A percentile compares a stretch with the other conserved stretches of the same genome.
phyloP scores from a whole-genome alignment of 2,888 invertebrate genomes.

The Parapristionchus giblindavisi region DNA sequence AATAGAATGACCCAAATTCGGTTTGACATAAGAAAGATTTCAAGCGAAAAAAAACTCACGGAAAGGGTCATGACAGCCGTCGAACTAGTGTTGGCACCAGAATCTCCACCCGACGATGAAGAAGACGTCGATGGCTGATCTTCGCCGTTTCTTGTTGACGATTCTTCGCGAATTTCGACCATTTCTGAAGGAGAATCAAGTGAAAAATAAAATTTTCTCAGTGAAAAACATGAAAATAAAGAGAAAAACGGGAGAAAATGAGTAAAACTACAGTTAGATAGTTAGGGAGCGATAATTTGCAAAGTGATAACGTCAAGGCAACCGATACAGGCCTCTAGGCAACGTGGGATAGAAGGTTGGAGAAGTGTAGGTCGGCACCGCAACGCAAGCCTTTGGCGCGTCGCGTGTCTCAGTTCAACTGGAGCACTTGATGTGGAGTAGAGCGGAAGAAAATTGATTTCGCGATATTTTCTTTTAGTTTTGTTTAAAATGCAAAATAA shows the following conservation, averaged over 20 bases:
- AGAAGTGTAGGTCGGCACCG: no score
- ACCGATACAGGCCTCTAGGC: slow-evolving; percentile 12
- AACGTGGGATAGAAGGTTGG: slow-evolving; percentile 25
- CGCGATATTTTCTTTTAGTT: no score
- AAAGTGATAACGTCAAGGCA: slow-evolving; percentile 1
- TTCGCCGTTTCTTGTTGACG: slow-evolving; percentile 41
- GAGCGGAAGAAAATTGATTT: no score
- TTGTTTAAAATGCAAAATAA: no score
- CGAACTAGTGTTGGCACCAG: neutral
- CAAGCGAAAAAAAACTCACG: neutral
- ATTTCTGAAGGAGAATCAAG: slow-evolving; percentile 44
- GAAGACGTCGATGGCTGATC: slow-evolving; percentile 28
- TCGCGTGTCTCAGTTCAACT: no score
- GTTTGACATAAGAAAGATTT: neutral
- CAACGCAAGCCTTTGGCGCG: no score
- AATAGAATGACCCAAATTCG: neutral
- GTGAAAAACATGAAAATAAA: neutral
- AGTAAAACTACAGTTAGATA: neutral
- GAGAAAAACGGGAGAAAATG: neutral
- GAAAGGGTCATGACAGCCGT: slow-evolving; percentile 13
- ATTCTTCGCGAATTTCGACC: slow-evolving; percentile 62
- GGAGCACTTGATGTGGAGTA: no score
- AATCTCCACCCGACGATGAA: neutral
- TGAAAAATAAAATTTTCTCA: neutral
- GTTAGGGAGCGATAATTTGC: neutral